Conservation (phyloP, 2,888 invertebrate species). For the Cheiracanthium punctorium region DNA sequence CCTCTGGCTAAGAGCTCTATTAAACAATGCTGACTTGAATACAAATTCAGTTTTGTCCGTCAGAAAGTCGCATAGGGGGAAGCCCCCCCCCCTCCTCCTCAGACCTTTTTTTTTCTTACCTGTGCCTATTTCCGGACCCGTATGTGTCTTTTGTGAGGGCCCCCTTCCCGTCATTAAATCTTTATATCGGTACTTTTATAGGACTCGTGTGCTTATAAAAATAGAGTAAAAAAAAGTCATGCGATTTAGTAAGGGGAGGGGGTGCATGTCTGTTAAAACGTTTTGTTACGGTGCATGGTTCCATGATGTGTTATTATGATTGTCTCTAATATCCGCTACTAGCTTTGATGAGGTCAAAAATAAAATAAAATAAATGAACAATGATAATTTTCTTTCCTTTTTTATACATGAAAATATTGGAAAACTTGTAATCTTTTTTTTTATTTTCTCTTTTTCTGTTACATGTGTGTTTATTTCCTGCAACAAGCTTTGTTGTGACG, state of each 20-base stretch:
- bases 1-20: background rate
- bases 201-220: background rate
- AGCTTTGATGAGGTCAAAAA: background rate
- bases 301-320: background rate
- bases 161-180: background rate
- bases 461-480: background rate
- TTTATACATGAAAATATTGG: too few species aligned
- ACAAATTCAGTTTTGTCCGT: background rate
- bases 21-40: background rate
- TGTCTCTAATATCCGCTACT: background rate
- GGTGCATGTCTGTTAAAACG: background rate
- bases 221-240: background rate
- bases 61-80: too few species aligned
- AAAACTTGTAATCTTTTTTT: too few species aligned
- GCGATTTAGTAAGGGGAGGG: background rate
- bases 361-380: background rate
- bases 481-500: background rate
- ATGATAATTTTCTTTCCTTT: background rate
- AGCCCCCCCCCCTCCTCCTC: background rate
- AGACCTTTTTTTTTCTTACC: too few species aligned
- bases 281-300: background rate
- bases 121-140: too few species aligned
- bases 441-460: too few species aligned
- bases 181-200: background rate
- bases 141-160: too few species aligned